phyloP scores from a whole-genome alignment of 2,113 vertebrate genomes.

The Zeus faber region DNA sequence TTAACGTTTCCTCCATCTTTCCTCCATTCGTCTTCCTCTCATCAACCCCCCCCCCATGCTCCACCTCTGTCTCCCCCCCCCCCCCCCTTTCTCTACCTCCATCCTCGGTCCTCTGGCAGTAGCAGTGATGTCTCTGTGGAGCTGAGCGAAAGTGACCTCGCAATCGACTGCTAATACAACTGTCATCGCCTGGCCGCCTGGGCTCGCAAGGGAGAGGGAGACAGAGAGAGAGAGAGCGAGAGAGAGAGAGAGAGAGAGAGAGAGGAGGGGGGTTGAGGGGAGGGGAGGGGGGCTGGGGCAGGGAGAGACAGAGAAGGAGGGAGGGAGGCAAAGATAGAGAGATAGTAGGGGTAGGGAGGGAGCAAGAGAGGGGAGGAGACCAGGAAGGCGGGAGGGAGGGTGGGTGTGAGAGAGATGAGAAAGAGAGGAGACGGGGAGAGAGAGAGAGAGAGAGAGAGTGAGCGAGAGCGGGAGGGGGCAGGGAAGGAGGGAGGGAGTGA shows the following conservation, averaged over 20 bases:
- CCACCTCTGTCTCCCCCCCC: conserved; percentile 4
- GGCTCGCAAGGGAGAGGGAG: conserved; percentile 25
- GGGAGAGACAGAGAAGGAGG: conserved; percentile 2
- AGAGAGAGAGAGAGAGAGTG: background rate
- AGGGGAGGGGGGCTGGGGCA: conserved; percentile 10
- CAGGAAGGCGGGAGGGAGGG: background rate
- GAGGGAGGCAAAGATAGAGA: conserved; percentile 14
- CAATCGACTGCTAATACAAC: conserved; percentile 76
- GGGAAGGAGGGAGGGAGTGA: background rate
- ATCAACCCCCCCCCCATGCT: background rate
- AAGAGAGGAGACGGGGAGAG: conserved; percentile 12
- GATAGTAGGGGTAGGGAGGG: conserved; percentile 16
- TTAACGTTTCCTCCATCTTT: conserved; percentile 23
- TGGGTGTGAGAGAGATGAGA: conserved; percentile 13
- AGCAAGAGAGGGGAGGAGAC: background rate
- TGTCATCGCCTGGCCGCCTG: conserved; percentile 67
- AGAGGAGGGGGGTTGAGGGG: conserved; percentile 10
- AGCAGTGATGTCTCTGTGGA: conserved; percentile 55
- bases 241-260: conserved; percentile 8
- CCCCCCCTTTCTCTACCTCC: conserved; percentile 5
- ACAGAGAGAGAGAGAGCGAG: conserved; percentile 8
- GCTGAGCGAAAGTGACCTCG: conserved; percentile 68
- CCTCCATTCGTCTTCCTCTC: background rate
- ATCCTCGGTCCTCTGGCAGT: conserved; percentile 3
- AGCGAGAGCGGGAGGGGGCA: background rate